Conservation (phyloP, 2,888 invertebrate species). For the Diarsia rubi region DNA sequence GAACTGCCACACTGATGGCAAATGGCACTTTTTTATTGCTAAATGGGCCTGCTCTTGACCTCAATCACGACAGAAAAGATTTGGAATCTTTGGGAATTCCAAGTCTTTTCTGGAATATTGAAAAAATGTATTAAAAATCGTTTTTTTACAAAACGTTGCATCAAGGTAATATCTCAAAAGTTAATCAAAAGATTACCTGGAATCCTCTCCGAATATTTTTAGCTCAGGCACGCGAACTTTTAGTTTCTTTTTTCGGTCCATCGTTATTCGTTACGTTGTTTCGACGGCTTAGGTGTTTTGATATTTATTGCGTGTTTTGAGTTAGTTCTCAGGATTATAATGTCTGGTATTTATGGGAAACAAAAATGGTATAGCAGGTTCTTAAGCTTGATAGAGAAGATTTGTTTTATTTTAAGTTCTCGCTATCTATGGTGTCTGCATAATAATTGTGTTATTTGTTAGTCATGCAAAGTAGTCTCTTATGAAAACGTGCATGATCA, state of each 20-base stretch:
- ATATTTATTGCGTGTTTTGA: conserved; percentile 21
- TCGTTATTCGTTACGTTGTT: conserved; percentile 10
- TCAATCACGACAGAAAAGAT: too few relatives aligned
- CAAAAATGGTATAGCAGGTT: not conserved
- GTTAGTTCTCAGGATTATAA: conserved; percentile 9
- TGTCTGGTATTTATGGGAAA: conserved; percentile 3
- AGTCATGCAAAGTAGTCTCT: not conserved
- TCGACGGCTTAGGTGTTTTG: conserved; percentile 22
- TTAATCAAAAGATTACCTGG: conserved; percentile 55
- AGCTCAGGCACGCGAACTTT: conserved; percentile 21
- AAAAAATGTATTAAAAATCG: not conserved
- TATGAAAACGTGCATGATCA: too few relatives aligned
- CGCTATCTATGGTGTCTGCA: not conserved
- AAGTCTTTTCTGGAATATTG: not conserved
- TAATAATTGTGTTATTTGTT: not conserved
- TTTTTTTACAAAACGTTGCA: not conserved
- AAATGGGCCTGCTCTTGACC: too few relatives aligned
- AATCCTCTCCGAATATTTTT: conserved; percentile 52
- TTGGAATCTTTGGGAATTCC: too few relatives aligned
- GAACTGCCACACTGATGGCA: not conserved
- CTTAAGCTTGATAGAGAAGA: conserved; percentile 1
- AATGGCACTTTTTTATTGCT: not conserved
- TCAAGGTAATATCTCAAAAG: conserved; percentile 17
- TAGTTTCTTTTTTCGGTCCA: conserved; percentile 30
- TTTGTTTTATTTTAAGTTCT: not conserved